Evolutionary conservation across 2,113 vertebrate species (phyloP).

Genomic region (Cairina moschata): DNA sequence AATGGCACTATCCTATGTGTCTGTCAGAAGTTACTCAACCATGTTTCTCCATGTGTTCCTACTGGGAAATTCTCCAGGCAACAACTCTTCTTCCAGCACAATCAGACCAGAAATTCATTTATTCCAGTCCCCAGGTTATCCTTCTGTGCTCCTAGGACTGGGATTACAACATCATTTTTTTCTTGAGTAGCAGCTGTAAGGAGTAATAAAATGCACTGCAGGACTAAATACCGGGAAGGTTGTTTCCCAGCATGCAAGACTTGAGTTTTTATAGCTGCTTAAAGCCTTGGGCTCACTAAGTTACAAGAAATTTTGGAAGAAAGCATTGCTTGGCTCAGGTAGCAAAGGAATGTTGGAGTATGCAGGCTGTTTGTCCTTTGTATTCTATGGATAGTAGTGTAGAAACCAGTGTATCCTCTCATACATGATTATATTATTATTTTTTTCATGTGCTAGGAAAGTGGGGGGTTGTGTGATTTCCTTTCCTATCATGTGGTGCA

Average conservation of each 20-base stretch:
- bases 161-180: neutral
- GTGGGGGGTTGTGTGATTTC: neutral
- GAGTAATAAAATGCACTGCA: neutral
- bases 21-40: conserved; percentile 14
- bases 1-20: neutral
- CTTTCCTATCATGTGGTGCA: neutral
- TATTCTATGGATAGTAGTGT: neutral
- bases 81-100: neutral
- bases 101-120: conserved; percentile 22
- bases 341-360: neutral
- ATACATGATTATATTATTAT: neutral
- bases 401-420: neutral
- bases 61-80: conserved; percentile 14
- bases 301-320: neutral
- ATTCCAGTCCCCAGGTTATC: neutral
- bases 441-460: neutral
- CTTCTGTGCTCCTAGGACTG: neutral
- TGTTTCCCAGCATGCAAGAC: neutral
- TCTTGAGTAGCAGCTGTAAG: neutral
- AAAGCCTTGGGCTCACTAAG: rapidly evolving
- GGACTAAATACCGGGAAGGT: neutral
- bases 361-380: neutral
- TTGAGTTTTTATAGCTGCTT: neutral
- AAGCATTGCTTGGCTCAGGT: neutral
- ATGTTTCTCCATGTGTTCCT: conserved; percentile 19